These are phyloP conservation scores for Istiophorus platypterus DNA, from an alignment of 2,113 vertebrate genomes.

Conservation along the genomic window DNA sequence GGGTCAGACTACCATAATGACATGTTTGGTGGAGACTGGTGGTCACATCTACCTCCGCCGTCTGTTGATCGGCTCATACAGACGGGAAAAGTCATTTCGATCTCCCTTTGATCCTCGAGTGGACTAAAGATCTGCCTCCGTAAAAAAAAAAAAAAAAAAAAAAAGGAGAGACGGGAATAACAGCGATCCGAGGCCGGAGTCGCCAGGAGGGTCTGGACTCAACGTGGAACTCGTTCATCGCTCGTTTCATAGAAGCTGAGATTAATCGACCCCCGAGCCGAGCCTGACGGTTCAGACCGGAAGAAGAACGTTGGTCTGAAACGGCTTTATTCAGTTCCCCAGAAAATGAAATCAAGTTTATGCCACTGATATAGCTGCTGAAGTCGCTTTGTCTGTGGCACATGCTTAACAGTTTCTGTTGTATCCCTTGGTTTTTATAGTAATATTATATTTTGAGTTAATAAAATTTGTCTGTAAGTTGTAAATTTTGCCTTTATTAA, in stretches of 20 bases:
- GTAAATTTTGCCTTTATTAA: neutral
- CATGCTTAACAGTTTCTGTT: no score
- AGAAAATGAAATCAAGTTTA: neutral
- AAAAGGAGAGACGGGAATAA: neutral
- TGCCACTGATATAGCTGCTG: neutral
- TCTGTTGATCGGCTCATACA: neutral
- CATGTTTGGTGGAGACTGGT: slow-evolving; percentile 24
- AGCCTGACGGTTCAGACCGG: neutral
- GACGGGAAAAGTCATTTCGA: slow-evolving; percentile 12
- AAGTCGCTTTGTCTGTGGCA: no score
- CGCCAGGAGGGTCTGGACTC: neutral
- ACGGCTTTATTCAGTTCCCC: no score
- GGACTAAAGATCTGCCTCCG: neutral
- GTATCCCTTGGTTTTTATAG: no score
- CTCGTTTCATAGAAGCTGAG: neutral
- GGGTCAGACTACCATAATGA: neutral
- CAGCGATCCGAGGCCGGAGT: neutral
- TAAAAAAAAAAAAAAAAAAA: neutral
- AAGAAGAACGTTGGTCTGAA: neutral
- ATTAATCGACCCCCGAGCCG: neutral
- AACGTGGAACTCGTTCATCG: neutral
- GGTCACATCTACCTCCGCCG: slow-evolving; percentile 40
- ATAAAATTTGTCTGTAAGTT: neutral
- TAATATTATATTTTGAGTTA: no score
- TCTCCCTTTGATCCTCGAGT: neutral